Conservation (phyloP, 2,113 vertebrate species). For the Phycodurus eques region DNA sequence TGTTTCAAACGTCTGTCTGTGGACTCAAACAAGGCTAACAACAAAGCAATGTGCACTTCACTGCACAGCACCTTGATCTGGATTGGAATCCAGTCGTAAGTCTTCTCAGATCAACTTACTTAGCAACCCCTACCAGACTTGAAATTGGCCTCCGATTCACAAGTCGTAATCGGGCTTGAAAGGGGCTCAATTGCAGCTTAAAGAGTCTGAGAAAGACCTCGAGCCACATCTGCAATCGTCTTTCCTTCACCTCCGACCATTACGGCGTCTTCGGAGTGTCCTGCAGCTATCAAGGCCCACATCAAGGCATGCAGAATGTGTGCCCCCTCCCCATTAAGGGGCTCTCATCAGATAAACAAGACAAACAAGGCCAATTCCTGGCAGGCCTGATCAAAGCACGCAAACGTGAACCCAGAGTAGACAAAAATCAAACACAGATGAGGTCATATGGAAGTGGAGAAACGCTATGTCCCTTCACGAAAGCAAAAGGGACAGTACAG, state of each 20-base stretch:
- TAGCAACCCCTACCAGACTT: background rate
- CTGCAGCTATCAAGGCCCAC: constrained; percentile 63
- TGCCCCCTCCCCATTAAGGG: constrained; percentile 59
- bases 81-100: background rate
- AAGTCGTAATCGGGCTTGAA: background rate
- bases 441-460: constrained; percentile 60
- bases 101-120: too few relatives aligned
- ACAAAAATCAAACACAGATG: constrained; percentile 74
- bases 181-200: constrained; percentile 44
- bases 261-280: constrained; percentile 52
- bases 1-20: too few relatives aligned
- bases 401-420: constrained; percentile 63
- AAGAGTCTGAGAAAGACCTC: constrained; percentile 52
- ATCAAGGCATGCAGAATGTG: constrained; percentile 69
- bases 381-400: constrained; percentile 72
- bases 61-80: too few relatives aligned
- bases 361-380: constrained; percentile 75
- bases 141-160: background rate
- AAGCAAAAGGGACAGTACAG: constrained; percentile 33
- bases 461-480: constrained; percentile 44
- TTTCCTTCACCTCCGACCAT: constrained; percentile 64
- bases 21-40: too few relatives aligned
- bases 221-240: constrained; percentile 71
- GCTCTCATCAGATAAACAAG: constrained; percentile 75
- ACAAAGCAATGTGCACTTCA: too few relatives aligned